Evolutionary conservation across 2,797 vertebrate species (phyloP), one percentile per base, ranked within the genome.

Genomic region (Cetoscarus ocellatus): DNA sequence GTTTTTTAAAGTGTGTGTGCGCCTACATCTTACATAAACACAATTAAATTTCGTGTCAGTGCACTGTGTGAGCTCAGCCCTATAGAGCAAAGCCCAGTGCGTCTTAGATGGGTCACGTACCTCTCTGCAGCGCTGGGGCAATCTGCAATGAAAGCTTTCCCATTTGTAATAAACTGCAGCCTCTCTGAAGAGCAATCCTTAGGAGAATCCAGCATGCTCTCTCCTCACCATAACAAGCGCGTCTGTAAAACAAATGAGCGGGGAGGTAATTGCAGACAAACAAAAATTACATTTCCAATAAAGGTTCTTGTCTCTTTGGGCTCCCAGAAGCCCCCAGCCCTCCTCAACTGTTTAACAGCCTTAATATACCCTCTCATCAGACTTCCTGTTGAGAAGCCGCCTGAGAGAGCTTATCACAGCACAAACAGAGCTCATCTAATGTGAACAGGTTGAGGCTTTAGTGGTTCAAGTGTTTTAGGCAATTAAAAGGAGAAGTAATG

Each of bases 251-350:
- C 92, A 94, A 95, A 95, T 93, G 92, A 93, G 93, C 70, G 47
- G 86, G 91, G 84, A 91, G 92, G 92, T 94, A 95, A 94, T 94
- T 94, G 93, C 89, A 91, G 90, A 91, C 92, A 92, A 94, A 94
- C 94, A 94, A 94, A 94, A 94, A 94, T 93, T 94, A 93, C 92
- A 94, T 94, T 94, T 95, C 93, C 93, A 95, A 94, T 95, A 94
- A 94, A 93, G 91, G 90, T 77, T 88, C 82, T 79, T 85, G 89
- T 92, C 88, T 91, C 87, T 86, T 87, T 80, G 84, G 80, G 68
- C 80, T 89, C 88, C 82, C 90, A 80, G 84, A 92, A 90, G 88
- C 89, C 89, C 90, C 77, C 67, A 62, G 84, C 89, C 82, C 86
- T 85, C 84, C 86, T 93, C 86, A 86, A 82, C 88, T 89, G 82